phyloP scores from a whole-genome alignment of 2,113 vertebrate genomes.

The Rhinoptilus africanus region DNA sequence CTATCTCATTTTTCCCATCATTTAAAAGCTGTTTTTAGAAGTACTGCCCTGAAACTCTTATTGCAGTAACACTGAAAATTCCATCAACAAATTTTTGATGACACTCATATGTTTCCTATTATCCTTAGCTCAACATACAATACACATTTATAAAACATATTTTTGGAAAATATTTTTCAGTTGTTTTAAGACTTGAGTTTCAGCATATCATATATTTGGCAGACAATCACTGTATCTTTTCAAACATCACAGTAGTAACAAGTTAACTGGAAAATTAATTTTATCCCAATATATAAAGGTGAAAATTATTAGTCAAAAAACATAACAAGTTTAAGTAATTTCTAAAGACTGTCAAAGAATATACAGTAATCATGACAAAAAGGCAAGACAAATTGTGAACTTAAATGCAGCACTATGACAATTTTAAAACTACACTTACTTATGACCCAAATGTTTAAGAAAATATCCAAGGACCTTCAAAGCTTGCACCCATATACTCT shows the following conservation, averaged over 20 bases:
- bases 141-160: not conserved
- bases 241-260: not conserved
- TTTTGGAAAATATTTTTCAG: not conserved
- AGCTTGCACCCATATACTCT: constrained; percentile 95
- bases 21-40: constrained; percentile 8
- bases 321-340: not conserved
- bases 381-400: not conserved
- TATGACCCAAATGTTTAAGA: constrained; percentile 96
- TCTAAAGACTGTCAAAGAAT: not conserved
- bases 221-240: not conserved
- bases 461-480: constrained; percentile 97
- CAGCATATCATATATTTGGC: not conserved
- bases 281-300: not conserved
- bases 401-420: not conserved
- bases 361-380: not conserved
- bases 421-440: constrained; percentile 80
- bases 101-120: not conserved
- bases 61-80: not conserved
- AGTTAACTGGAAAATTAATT: not conserved
- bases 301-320: not conserved
- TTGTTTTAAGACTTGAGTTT: not conserved
- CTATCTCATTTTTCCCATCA: not conserved
- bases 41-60: not conserved
- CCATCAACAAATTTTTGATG: not conserved
- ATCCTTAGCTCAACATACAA: not conserved